Base-by-base conservation (phyloP, 1,140 invertebrate species). In the Drosophila pseudoobscura region DNA sequence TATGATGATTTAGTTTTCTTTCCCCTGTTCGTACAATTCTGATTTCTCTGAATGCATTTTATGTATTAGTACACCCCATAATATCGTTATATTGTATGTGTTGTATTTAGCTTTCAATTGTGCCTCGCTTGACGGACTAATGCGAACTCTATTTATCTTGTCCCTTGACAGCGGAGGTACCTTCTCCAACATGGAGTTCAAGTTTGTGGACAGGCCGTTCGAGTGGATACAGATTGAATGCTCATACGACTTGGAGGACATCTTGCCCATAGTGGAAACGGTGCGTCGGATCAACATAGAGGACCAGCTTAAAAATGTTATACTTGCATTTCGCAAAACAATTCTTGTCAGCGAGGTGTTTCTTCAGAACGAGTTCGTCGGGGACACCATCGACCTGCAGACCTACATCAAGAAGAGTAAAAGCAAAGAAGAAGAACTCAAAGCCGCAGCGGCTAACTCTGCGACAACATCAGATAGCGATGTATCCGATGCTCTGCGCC, bases 191-290 rank as follows among this genome's bases (percentile, higher is more conserved):
- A 79, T 89, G 78, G 90, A 92, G 0, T 76, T 71, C 64, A 85
- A 84, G 56, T 85, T 90, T 55, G 76, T 91, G 17, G 85, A 91
- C 41, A 92, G 90, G 58, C 69, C 78, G 24, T 83, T 88, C 8
- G 79, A 91, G 8, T 92, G 91, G 90, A 63, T 83, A 45, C 73
- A 78, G n/a, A 68, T 92, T 15, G 91, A 91, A 35, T 78, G 82
- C 51, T 83, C 35, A 24, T 92, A 91, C 58, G 83, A 91, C 17
- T 35, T 91, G 41, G 91, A 91, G 17, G 83, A 90, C 55, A 69
- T 91, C 11, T 80, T 90, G 52, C 89, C 89, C 26, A 82, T 92
- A 2, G n/a, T 64, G 1, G 62, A 89, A 39, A 41, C 69, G 3
- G 35, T 70, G n/a, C 69, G 77, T 29, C 80, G 80, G 31, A 75